Evolutionary conservation across 2,888 invertebrate genomes (phyloP).

Genomic region (Eupithecia inturbata): DNA sequence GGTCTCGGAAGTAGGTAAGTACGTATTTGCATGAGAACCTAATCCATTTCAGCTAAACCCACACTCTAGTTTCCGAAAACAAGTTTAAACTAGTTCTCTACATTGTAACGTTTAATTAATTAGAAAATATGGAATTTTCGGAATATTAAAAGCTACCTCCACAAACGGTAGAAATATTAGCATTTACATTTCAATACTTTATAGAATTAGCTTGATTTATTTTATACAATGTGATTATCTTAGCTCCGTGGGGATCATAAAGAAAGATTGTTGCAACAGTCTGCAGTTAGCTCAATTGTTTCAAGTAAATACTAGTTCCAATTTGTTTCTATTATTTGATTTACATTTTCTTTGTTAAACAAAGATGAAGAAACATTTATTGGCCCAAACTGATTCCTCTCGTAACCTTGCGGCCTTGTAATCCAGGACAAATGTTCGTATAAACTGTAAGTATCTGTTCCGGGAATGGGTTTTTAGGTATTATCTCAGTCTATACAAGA

Average conservation of each 20-base stretch:
- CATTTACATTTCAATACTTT: neutral
- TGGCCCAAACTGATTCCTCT: neutral
- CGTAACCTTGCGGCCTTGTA: neutral
- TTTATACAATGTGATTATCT: neutral
- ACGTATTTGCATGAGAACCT: conserved; percentile 22
- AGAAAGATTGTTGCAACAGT: neutral
- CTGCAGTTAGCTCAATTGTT: too few species aligned
- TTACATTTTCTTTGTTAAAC: too few species aligned
- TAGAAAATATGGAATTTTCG: neutral
- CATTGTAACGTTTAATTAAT: conserved; percentile 11
- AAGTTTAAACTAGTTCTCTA: conserved; percentile 16
- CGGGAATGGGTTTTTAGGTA: neutral
- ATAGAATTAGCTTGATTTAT: neutral
- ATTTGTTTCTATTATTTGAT: too few species aligned
- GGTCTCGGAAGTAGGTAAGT: neutral
- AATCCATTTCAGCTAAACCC: conserved; percentile 21
- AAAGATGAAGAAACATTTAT: neutral
- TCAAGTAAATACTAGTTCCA: too few species aligned
- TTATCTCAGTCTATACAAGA: too few species aligned
- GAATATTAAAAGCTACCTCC: neutral
- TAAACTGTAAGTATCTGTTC: neutral
- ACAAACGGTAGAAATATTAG: neutral
- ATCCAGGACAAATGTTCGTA: neutral
- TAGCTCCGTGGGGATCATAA: neutral
- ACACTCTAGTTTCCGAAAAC: conserved; percentile 22